These are phyloP conservation scores for Buceros bicornis DNA, from an alignment of 2,797 vertebrate species.

Conservation along the genomic window DNA sequence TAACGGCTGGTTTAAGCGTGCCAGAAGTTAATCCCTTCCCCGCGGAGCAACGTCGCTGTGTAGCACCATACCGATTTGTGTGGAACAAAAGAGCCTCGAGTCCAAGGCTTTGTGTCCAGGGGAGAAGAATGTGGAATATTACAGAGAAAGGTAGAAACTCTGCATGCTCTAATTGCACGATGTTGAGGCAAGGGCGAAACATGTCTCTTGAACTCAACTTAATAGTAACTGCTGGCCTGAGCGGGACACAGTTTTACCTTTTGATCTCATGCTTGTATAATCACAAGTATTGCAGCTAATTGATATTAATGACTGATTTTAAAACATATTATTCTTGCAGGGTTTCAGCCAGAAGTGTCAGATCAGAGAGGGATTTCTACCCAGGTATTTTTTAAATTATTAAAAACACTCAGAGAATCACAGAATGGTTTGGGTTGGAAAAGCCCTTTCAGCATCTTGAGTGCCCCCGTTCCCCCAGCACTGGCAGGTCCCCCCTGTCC, in stretches of 20 bases:
- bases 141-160: not conserved
- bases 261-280: not conserved
- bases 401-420: not conserved
- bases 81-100: not conserved
- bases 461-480: no score
- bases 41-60: rapidly evolving
- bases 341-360: not conserved
- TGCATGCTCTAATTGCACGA: not conserved
- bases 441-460: no score
- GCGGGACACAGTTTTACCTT: not conserved
- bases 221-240: not conserved
- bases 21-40: not conserved
- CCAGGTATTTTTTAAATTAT: not conserved
- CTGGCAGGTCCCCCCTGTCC: no score
- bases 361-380: not conserved
- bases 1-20: not conserved
- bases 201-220: not conserved
- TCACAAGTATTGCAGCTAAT: not conserved
- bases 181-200: rapidly evolving
- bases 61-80: not conserved
- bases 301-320: not conserved
- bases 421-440: no score
- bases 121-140: not conserved
- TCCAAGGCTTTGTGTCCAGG: not conserved
- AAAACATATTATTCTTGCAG: not conserved